A percentile compares a stretch with the other conserved stretches of the same genome.
Conservation (phyloP, 2,113 vertebrate genomes). For the Microcebus jonahi region DNA sequence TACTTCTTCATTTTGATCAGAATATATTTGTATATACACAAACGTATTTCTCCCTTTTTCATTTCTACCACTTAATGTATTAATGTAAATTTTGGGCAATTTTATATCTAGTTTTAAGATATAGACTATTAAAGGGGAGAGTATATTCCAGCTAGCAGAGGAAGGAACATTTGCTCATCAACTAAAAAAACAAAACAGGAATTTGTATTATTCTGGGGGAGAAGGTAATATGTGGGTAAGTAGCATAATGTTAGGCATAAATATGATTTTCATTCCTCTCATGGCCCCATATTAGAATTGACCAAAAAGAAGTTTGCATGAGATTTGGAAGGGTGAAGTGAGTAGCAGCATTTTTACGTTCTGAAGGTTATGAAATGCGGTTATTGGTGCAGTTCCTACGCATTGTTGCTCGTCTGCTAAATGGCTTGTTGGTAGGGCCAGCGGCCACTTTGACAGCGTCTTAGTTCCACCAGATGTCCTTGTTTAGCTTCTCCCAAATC, state of each 20-base stretch:
- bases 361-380: neutral
- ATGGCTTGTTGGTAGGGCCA: too few relatives aligned
- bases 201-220: neutral
- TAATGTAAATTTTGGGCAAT: neutral
- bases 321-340: neutral
- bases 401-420: neutral
- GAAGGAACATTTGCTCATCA: neutral
- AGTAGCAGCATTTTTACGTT: too few relatives aligned
- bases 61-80: neutral
- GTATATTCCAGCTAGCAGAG: neutral
- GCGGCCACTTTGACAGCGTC: neutral
- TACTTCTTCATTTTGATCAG: neutral
- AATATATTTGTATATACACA: neutral
- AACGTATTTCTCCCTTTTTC: neutral
- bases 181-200: neutral
- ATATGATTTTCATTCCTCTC: neutral
- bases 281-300: neutral
- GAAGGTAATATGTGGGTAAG: neutral
- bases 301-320: neutral
- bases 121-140: neutral
- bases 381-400: fast-evolving
- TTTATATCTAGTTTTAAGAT: neutral
- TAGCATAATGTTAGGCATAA: neutral
- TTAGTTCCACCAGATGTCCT: neutral
- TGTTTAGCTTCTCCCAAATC: neutral